A percentile compares a stretch with the other conserved stretches of the same genome.
Evolutionary conservation across 2,797 vertebrate species (phyloP).

Genomic region (Etheostoma perlongum): DNA sequence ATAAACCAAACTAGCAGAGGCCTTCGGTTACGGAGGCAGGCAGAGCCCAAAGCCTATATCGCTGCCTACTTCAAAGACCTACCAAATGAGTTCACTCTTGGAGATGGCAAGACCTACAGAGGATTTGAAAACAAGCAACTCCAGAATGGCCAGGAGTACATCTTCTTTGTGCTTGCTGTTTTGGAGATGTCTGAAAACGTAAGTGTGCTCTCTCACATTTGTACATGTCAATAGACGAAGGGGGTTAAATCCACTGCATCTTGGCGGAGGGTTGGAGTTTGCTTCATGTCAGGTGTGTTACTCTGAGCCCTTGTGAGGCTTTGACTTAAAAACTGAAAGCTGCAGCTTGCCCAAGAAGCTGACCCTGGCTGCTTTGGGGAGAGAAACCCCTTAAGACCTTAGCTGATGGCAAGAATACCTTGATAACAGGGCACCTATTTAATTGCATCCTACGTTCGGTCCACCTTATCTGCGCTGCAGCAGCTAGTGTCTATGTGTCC

Average conservation of each 20-base stretch:
- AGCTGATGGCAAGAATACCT: slow-evolving; percentile 76
- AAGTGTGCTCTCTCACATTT: slow-evolving; percentile 74
- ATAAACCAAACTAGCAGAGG: slow-evolving; percentile 95
- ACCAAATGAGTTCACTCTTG: slow-evolving; percentile 95
- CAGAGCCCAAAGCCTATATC: slow-evolving; percentile 96
- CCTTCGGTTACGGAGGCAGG: slow-evolving; percentile 92
- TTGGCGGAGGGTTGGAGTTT: slow-evolving; percentile 17
- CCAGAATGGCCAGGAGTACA: slow-evolving; percentile 96
- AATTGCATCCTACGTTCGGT: slow-evolving; percentile 80
- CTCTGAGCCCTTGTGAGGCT: slow-evolving; percentile 52
- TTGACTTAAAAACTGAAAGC: slow-evolving; percentile 60
- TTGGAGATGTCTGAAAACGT: slow-evolving; percentile 97
- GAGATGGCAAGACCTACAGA: slow-evolving; percentile 93
- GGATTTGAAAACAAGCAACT: slow-evolving; percentile 98
- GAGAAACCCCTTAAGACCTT: slow-evolving; percentile 77
- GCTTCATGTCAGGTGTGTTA: slow-evolving; percentile 53
- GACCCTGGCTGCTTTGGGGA: slow-evolving; percentile 67
- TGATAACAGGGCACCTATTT: slow-evolving; percentile 80
- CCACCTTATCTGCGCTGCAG: slow-evolving; percentile 82
- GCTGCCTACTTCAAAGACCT: slow-evolving; percentile 96
- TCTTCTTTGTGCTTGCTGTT: slow-evolving; percentile 97
- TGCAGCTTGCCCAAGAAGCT: slow-evolving; percentile 58
- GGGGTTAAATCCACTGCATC: slow-evolving; percentile 41
- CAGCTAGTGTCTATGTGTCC: slow-evolving; percentile 73
- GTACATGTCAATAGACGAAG: slow-evolving; percentile 1